These are phyloP conservation scores for Hylomyscus alleni DNA, from an alignment of 2,797 vertebrate genomes.

Conservation along the genomic window DNA sequence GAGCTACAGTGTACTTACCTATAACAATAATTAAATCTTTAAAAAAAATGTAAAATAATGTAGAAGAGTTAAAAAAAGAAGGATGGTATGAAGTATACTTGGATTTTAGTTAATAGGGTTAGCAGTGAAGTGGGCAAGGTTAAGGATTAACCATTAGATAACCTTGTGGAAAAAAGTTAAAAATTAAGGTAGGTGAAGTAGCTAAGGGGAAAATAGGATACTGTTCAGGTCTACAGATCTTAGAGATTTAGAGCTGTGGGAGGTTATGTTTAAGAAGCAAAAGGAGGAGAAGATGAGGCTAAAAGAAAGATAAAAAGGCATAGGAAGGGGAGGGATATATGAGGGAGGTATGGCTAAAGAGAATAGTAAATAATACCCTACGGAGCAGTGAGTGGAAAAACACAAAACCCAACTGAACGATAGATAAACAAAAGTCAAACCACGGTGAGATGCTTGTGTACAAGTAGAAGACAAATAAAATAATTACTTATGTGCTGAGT, in stretches of 20 bases:
- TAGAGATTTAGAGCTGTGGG: background rate
- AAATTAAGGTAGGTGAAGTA: background rate
- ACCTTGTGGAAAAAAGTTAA: background rate
- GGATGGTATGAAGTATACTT: background rate
- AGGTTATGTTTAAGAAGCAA: background rate
- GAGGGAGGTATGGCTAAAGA: background rate
- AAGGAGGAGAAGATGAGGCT: background rate
- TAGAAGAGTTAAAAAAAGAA: background rate
- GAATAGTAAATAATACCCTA: background rate
- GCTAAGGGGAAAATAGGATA: background rate
- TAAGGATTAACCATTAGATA: background rate
- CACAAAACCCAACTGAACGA: background rate
- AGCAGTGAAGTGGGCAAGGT: background rate
- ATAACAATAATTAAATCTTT: too few relatives aligned
- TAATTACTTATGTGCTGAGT: too few relatives aligned
- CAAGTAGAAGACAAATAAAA: background rate
- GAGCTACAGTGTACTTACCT: too few relatives aligned
- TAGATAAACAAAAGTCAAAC: background rate
- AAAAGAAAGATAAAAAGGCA: background rate
- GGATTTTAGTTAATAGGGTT: background rate
- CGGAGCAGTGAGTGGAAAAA: background rate
- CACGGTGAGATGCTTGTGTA: background rate
- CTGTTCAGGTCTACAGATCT: background rate
- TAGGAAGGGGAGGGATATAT: too few relatives aligned
- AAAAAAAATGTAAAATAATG: too few relatives aligned